These are phyloP conservation scores for Malurus alboscapulatus DNA, from an alignment of 2,113 vertebrate genomes.

Conservation along the genomic window DNA sequence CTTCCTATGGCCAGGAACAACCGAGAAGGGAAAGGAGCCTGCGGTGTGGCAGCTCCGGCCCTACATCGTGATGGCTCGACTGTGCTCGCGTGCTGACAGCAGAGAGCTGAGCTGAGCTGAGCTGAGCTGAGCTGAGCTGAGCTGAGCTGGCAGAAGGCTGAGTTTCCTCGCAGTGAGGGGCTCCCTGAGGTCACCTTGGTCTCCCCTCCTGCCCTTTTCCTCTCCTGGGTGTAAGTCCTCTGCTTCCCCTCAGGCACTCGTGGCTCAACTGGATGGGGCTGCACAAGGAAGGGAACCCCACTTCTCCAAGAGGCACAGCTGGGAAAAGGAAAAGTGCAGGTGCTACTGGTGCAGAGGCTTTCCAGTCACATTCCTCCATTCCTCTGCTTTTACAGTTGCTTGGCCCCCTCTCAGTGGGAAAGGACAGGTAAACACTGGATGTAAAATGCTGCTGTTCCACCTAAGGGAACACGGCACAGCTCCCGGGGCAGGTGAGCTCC, in stretches of 20 bases:
- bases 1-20: background rate
- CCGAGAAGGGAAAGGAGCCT: background rate
- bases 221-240: background rate
- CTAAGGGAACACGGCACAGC: background rate
- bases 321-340: background rate
- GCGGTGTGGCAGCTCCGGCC: background rate
- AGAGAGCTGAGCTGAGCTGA: background rate
- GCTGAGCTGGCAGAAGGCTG: background rate
- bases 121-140: background rate
- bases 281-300: rapidly evolving
- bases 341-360: background rate
- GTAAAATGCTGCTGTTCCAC: background rate
- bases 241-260: background rate
- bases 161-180: background rate
- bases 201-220: background rate
- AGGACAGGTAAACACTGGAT: background rate
- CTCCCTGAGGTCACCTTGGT: background rate
- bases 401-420: background rate
- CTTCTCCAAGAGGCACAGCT: rapidly evolving
- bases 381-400: background rate
- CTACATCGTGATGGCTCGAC: rapidly evolving
- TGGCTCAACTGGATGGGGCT: rapidly evolving
- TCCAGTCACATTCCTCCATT: background rate
- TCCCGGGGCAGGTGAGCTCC: background rate
- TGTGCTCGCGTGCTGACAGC: rapidly evolving